Evolutionary conservation across 2,888 invertebrate species (phyloP), one percentile per base, ranked within the genome.

Genomic region (Lepetodrilus schrolli): DNA sequence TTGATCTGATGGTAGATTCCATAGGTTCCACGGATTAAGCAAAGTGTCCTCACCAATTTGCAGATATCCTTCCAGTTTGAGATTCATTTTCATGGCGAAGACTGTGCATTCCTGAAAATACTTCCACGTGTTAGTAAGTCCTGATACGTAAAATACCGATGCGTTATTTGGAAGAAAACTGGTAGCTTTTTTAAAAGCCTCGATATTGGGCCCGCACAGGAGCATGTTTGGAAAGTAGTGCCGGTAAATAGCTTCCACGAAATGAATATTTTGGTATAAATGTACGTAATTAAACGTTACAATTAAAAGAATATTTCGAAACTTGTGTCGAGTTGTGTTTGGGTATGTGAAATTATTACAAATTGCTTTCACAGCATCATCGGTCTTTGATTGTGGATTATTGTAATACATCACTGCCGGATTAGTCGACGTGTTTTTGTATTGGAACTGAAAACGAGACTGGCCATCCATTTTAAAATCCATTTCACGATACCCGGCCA

Each of bases 41-140:
- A 66, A 43, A 30, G 66, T 66, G 30, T 66, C 66, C 21, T 66
- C 66, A 13, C 66, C 66, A 4, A 66, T 43, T 43, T 66, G 66
- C 2, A 66, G 37, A 66, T 66, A 66, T 20, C 66, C 66, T 10
- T 66, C 38, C 10, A 66, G 37, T 2, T 26, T 26, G 21, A 38
- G 26, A 21, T 66, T 66, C 66, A 66, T 66, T 43, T 38, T 37
- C 66, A 66, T 66, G 17, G 38, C 66, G 20, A 38, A 66, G 17
- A 43, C 21, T 21, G 66, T 37, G n/a, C 66, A 66, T 21, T 66
- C 66, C 4, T 66, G 66, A 20, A 66, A 43, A 20, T 43, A 66
- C 38, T 13, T 37, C 66, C 66, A 43, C 4, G 23, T 26, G 8
- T 38, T 20, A 10, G 20, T 26, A 37, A 66, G 20, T 13, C 66